Conservation (phyloP, 2,113 vertebrate species). For the Corythoichthys haematopterus region DNA sequence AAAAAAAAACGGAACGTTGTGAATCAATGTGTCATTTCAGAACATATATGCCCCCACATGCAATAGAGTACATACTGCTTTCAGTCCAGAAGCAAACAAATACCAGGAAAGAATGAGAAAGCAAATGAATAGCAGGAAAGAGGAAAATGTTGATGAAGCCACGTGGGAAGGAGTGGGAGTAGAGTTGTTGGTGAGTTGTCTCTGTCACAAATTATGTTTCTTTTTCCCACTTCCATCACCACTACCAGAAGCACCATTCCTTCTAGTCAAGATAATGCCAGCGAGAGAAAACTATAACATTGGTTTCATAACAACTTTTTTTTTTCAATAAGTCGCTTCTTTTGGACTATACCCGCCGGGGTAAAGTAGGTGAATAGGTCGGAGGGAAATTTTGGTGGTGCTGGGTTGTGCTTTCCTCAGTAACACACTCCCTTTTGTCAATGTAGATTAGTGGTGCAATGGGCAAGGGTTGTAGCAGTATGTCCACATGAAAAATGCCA, state of each 20-base stretch:
- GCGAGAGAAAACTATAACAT: conserved; percentile 69
- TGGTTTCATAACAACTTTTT: conserved; percentile 72
- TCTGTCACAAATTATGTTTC: conserved; percentile 52
- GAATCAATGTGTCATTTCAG: conserved; percentile 70
- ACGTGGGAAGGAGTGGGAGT: conserved; percentile 41
- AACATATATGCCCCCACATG: conserved; percentile 27
- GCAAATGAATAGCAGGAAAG: conserved; percentile 59
- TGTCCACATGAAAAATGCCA: conserved; percentile 48
- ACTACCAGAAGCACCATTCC: conserved; percentile 8
- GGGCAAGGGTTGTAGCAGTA: conserved; percentile 42
- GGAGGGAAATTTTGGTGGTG: conserved; percentile 6
- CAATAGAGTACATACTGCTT: conserved; percentile 32
- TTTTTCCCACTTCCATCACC: conserved; percentile 21
- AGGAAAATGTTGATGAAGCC: conserved; percentile 44
- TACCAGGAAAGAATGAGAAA: conserved; percentile 45
- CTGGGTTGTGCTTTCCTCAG: conserved; percentile 40
- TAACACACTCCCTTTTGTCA: conserved; percentile 32
- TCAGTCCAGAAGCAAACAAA: conserved; percentile 57
- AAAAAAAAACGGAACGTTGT: conserved; percentile 65
- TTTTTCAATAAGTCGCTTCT: conserved; percentile 66
- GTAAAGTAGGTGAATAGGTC: conserved; percentile 45
- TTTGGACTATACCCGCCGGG: conserved; percentile 63
- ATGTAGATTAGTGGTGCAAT: conserved; percentile 46
- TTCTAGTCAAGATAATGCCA: conserved; percentile 62
- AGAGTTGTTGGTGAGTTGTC: conserved; percentile 40